phyloP scores from a whole-genome alignment of 2,797 vertebrate species.

The Dipus sagitta region DNA sequence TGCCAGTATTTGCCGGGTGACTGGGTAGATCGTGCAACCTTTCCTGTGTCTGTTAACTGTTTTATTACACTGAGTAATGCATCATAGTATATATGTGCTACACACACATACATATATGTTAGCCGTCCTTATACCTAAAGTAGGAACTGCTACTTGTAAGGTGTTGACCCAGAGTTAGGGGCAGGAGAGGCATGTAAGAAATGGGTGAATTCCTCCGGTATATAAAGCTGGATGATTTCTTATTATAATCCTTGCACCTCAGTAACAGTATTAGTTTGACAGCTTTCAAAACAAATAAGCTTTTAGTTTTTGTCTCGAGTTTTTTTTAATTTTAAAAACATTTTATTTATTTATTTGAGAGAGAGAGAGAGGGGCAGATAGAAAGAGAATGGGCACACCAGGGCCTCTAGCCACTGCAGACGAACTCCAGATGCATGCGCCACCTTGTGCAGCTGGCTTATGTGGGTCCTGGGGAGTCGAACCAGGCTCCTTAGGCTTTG shows the following conservation, averaged over 20 bases:
- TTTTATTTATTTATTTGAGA: too few species aligned
- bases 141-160: background rate
- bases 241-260: background rate
- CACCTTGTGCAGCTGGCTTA: too few species aligned
- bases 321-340: background rate
- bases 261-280: constrained; percentile 11
- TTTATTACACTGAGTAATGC: background rate
- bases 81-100: background rate
- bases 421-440: too few species aligned
- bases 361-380: too few species aligned
- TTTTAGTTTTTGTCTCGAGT: constrained; percentile 8
- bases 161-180: background rate
- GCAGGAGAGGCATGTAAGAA: background rate
- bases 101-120: too few species aligned
- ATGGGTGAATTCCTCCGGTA: background rate
- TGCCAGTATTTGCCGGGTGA: background rate
- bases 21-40: constrained; percentile 31
- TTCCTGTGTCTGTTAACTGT: constrained; percentile 6
- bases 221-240: background rate
- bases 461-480: too few species aligned
- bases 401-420: too few species aligned
- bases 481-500: too few species aligned
- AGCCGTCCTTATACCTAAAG: background rate
- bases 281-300: constrained; percentile 34
- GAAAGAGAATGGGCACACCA: too few species aligned